Base-by-base conservation (phyloP, 2,113 vertebrate genomes). In the Heterochromis multidens region DNA sequence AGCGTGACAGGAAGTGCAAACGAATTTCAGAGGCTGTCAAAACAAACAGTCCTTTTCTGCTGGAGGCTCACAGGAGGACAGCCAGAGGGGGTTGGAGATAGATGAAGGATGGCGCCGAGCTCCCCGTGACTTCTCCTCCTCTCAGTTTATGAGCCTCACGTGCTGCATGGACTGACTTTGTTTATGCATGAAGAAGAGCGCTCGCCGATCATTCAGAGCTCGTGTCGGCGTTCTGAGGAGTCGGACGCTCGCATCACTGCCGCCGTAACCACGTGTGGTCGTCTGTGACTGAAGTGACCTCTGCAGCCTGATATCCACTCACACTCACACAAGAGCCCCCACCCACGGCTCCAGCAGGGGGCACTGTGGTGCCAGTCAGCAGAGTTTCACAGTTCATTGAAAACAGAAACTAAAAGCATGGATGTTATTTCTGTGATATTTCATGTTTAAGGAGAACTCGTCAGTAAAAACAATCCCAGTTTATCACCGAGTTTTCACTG, bases 11-110 rank as follows among this genome's bases (percentile, higher is more conserved):
- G 85, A 56, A 79, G 76, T 81, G 80, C 86, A 92, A 92, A 92
- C 76, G 33, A 84, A 91, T 94, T 94, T 94, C 83, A 84, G 67
- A 2, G 60, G 13, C 87, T 94, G 87, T 94, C 90, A 92, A 83
- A 92, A 92, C 89, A 92, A 91, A 92, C 88, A 88, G 74, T 16
- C 70, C 58, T 77, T 60, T 65, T 67, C 79, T 56, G 78, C 86
- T 78, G 14, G 56, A 90, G 89, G 89, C 80, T 84, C 87, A 77
- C 58, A 31, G 37, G 63, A 5, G 60, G 80, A 72, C 79, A 31
- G 72, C 77, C 74, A 11, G 79, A 76, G 79, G 86, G 86, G 85
- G 54, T 13, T 40, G 70, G 65, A 87, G 87, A 89, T 86, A 57
- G 85, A 88, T 85, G 81, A 83, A 77, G 72, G 87, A 87, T 46